Percentiles rank a stretch among this genome's conserved stretches.
Conservation (phyloP, 2,797 vertebrate species). For the Sparus aurata region DNA sequence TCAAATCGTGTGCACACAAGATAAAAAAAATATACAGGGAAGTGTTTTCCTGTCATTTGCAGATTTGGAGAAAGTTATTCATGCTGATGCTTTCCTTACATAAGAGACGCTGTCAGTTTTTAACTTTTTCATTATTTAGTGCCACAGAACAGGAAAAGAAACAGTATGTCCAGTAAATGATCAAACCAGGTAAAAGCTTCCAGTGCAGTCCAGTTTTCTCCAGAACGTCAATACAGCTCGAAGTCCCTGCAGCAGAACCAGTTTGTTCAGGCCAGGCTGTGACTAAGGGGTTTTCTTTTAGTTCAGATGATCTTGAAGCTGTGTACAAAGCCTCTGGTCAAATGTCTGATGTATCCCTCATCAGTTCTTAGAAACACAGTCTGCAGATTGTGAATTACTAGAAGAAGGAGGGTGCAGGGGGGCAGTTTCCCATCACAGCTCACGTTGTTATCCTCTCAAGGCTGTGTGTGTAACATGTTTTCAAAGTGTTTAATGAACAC, state of each 20-base stretch:
- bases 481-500: conserved; percentile 1
- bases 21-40: not conserved
- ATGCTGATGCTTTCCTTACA: not conserved
- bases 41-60: not conserved
- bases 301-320: not conserved
- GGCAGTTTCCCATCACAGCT: conserved; percentile 8
- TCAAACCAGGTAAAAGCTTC: conserved; percentile 33
- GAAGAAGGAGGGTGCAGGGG: not conserved
- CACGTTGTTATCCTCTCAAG: conserved; percentile 12
- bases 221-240: not conserved
- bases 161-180: conserved; percentile 27
- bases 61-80: not conserved
- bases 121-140: conserved; percentile 32
- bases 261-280: conserved; percentile 25
- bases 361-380: not conserved
- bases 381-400: conserved; percentile 5
- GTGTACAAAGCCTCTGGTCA: not conserved
- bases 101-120: conserved; percentile 4
- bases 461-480: not conserved
- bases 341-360: not conserved
- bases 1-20: not conserved
- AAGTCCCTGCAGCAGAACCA: not conserved
- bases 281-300: not conserved
- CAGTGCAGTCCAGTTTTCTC: conserved; percentile 14
- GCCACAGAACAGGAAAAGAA: not conserved